Percentiles rank a stretch among this genome's conserved stretches.
These are phyloP conservation scores for Dicycla oo DNA, from an alignment of 2,888 invertebrate genomes.

Conservation along the genomic window DNA sequence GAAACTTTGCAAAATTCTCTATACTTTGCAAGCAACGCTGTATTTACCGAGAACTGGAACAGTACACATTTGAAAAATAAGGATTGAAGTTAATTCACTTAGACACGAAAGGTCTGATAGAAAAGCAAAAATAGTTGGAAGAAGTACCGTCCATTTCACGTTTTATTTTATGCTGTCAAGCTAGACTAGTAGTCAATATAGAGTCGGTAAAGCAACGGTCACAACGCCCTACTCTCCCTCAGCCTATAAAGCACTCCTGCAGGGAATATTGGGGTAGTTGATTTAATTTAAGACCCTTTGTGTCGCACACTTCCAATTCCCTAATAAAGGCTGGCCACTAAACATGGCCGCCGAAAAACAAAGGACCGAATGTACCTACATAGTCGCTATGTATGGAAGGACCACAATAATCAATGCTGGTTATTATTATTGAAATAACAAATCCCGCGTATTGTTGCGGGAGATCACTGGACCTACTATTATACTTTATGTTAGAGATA, in stretches of 20 bases:
- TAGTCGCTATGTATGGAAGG: conserved; percentile 44
- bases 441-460: conserved; percentile 71
- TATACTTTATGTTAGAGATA: conserved; percentile 65
- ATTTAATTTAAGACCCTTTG: conserved; percentile 88
- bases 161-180: conserved; percentile 66
- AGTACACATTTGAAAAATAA: conserved; percentile 67
- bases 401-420: conserved; percentile 72
- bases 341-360: conserved; percentile 80
- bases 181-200: conserved; percentile 72
- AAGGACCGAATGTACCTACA: conserved; percentile 70
- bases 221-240: conserved; percentile 69
- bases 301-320: conserved; percentile 84
- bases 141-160: conserved; percentile 50
- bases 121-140: conserved; percentile 46
- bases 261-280: conserved; percentile 83
- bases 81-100: conserved; percentile 67
- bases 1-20: conserved; percentile 70
- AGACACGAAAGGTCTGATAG: conserved; percentile 52
- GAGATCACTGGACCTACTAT: conserved; percentile 65
- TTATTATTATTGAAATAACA: conserved; percentile 79
- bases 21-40: conserved; percentile 65
- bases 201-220: conserved; percentile 62
- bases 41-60: conserved; percentile 65
- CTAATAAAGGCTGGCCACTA: conserved; percentile 82
- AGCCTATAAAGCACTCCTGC: conserved; percentile 77